Base-by-base conservation (phyloP, 2,888 invertebrate species). In the Brachynemurus nebulosus region DNA sequence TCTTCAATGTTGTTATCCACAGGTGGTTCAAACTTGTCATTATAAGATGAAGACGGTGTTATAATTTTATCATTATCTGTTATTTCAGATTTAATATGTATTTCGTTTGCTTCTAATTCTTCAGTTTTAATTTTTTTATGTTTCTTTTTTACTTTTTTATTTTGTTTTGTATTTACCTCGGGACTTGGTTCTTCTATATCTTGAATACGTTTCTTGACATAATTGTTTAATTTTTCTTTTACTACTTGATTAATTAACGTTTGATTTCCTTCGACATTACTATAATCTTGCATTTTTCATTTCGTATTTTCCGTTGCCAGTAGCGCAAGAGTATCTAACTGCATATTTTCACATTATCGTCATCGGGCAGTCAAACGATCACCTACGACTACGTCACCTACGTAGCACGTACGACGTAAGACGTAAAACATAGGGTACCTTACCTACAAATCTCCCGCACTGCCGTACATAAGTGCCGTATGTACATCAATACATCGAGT, bases 121-220 rank as follows among this genome's bases (percentile, higher is more conserved):
- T 27, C 27, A 12, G 17, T 18, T 8, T 16, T 16, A n/a, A 25
- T 9, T 34, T 42, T 34, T 27, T 40, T 40, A 27, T 42, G 19
- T 37, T 42, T 42, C 19, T 34, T 30, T 14, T 33, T 42, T 34
- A 8, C 12, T 34, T 42, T 42, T 42, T 34, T 42, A 19, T 33
- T 9, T n/a, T 11, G 35, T 11, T 34, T 20, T 20, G 9, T 4
- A 20, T 33, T 16, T 4, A 18, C 6, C 4, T 17, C 8, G 5
- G 33, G 12, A 30, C 18, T 19, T 25, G 16, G 11, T 8, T 43
- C 43, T 16, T 27, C 30, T 19, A n/a, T 17, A n/a, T 44, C 44
- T 27, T 44, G 37, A 11, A 44, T 37, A 38, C 44, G 16, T 38
- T 34, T 37, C 38, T 44, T 44, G 12, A 44, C 44, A 17, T 44